Base-by-base conservation (phyloP, 2,888 invertebrate species). In the Acleris laterana region DNA sequence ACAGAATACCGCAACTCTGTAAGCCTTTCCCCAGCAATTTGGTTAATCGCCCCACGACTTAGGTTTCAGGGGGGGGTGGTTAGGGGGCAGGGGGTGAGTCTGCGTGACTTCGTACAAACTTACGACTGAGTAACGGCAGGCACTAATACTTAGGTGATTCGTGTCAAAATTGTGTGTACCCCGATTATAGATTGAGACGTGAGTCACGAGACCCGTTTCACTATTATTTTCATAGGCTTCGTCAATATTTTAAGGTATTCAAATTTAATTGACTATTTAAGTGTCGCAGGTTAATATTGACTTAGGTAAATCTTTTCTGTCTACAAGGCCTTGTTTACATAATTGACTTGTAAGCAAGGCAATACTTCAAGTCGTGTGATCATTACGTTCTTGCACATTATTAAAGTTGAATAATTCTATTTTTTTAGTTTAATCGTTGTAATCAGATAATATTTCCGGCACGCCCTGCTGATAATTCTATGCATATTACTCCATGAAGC, bases 1-100 rank as follows among this genome's bases (percentile, higher is more conserved):
- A 38, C 68, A 69, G 69, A 77, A 75, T 81, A 73, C 79, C 82
- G 83, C 84, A 85, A 71, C 84, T 82, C 83, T 72, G 78, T 81
- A 79, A 78, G 76, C 81, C 79, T 73, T 83, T 81, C 81, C 79
- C 82, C 79, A 81, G 71, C 85, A 85, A 87, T 85, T 87, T 85
- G 77, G 83, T 83, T 86, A 86, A 86, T 86, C 84, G 82, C 78
- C 78, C 77, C 80, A 74, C 78, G 62, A 62, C 66, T 66, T 66
- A 62, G 62, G 66, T 66, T 62, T 38, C 56, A 57, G 56, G 57
- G 66, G 66, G 44, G 56, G 28, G 50, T 9, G 56, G 62, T 64
- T 56, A 17, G 53, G 70, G 50, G 65, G 17, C n/a, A 32, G 32
- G 57, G 48, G 62, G 70, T 66, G 58, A 57, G 68, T 69, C 81